A percentile compares a stretch with the other conserved stretches of the same genome.
These are phyloP conservation scores for Drosophila ezoana DNA, from an alignment of 2,888 invertebrate species.

Conservation along the genomic window DNA sequence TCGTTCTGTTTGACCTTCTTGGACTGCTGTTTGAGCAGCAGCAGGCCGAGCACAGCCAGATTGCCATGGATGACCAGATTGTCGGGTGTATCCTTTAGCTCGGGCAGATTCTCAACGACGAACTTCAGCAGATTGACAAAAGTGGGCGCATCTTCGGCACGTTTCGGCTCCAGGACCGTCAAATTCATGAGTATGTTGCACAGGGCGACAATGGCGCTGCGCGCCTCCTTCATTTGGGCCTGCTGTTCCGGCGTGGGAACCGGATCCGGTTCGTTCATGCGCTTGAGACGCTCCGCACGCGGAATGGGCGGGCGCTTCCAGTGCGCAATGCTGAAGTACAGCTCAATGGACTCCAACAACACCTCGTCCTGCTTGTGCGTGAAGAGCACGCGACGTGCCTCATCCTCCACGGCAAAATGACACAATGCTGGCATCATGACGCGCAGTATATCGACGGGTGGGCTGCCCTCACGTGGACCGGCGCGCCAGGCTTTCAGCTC, in stretches of 20 bases:
- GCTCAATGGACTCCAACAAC: slow-evolving; percentile 91
- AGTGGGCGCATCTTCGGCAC: slow-evolving; percentile 91
- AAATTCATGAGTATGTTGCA: slow-evolving; percentile 97
- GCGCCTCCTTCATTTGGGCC: slow-evolving; percentile 93
- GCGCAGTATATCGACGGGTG: slow-evolving; percentile 90
- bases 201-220: slow-evolving; percentile 93
- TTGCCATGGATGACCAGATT: slow-evolving; percentile 95
- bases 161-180: slow-evolving; percentile 93
- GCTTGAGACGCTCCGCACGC: slow-evolving; percentile 91
- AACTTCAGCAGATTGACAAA: slow-evolving; percentile 94
- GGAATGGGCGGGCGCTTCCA: slow-evolving; percentile 93
- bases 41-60: slow-evolving; percentile 91
- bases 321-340: slow-evolving; percentile 94
- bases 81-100: slow-evolving; percentile 92
- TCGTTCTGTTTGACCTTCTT: slow-evolving; percentile 94
- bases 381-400: slow-evolving; percentile 92
- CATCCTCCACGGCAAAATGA: slow-evolving; percentile 96
- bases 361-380: slow-evolving; percentile 92
- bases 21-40: slow-evolving; percentile 93
- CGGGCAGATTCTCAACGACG: slow-evolving; percentile 93
- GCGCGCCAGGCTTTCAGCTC: slow-evolving; percentile 89
- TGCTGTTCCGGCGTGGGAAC: slow-evolving; percentile 90
- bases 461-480: slow-evolving; percentile 87
- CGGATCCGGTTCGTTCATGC: slow-evolving; percentile 90
- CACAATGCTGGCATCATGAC: slow-evolving; percentile 95